Evolutionary conservation across 1,140 invertebrate genomes (phyloP), one percentile per base, ranked within the genome.

Genomic region (Papilio dardanus): DNA sequence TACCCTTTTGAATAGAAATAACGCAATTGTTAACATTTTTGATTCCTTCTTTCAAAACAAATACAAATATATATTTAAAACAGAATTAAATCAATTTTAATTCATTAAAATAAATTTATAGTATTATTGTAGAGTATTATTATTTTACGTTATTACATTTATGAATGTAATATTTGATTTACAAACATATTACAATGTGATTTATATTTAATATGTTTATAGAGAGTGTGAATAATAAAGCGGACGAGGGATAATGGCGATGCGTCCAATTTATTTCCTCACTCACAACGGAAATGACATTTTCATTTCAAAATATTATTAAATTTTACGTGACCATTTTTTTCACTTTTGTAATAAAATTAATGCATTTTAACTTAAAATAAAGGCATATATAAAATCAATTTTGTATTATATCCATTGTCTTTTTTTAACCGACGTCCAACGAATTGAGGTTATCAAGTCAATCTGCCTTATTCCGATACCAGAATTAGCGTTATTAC

Each of bases 141-240:
- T 58, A 58, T 28, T 28, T 10, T 21, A 12, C 19, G 8, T 58
- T n/a, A n/a, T n/a, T n/a, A 50, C 19, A 24, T 54, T 54, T 54
- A 24, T 58, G 24, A 24, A 58, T 28, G 12, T 58, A 28, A n/a
- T 58, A 28, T 58, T 58, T 58, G 54, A 58, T 28, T 28, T 58
- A 58, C 54, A 58, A 58, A 58, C 54, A 58, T 54, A 54, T 58
- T 58, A 28, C 54, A 28, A 58, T 58, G 2, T 58, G 54, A 58
- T 58, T 58, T 58, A 58, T 58, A 58, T 58, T 58, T 58, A 58
- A 58, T 58, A 21, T 58, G 54, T 28, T 58, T 58, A 58, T 58
- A 24, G 21, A 58, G 21, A 10, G 50, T 54, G 50, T 54, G 50
- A 54, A 54, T 54, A 54, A 54, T 54, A 24, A 54, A 54, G 50